A percentile compares a stretch with the other conserved stretches of the same genome.
phyloP scores from a whole-genome alignment of 2,113 vertebrate genomes.

The Ceuthmochares aereus region DNA sequence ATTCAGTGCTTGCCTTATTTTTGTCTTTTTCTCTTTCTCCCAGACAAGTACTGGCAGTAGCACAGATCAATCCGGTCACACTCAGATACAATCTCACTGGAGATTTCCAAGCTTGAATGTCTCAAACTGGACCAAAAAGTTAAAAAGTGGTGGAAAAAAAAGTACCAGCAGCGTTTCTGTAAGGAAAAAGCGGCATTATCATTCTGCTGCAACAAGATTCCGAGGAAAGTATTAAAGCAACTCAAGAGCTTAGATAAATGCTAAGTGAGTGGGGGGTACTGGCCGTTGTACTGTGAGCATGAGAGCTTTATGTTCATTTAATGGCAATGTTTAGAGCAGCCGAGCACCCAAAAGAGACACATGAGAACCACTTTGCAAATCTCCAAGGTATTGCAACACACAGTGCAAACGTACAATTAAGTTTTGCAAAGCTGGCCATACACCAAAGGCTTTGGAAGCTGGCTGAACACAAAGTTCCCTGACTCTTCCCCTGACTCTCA shows the following conservation, averaged over 20 bases:
- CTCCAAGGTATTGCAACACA: conserved; percentile 28
- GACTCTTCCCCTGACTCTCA: conserved; percentile 6
- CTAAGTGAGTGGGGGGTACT: rapidly evolving
- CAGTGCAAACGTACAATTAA: conserved; percentile 9
- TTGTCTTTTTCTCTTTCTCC: not conserved
- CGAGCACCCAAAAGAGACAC: not conserved
- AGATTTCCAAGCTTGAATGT: not conserved
- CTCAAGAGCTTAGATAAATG: not conserved
- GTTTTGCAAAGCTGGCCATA: conserved; percentile 39
- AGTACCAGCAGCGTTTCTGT: not conserved
- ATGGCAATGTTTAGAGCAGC: not conserved
- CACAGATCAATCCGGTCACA: not conserved
- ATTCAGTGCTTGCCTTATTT: conserved; percentile 60
- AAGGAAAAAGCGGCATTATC: not conserved
- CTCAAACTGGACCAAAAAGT: not conserved
- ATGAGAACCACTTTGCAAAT: not conserved
- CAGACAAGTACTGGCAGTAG: not conserved
- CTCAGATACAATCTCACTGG: not conserved
- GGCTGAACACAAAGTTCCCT: conserved; percentile 59
- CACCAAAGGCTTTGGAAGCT: conserved; percentile 42
- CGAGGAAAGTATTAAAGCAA: not conserved
- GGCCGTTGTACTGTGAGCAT: rapidly evolving
- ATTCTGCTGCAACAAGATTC: not conserved
- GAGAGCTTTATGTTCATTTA: not conserved
- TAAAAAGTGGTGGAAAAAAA: not conserved